Evolutionary conservation across 2,888 invertebrate species (phyloP).

Genomic region (Synanthedon tipuliformis): DNA sequence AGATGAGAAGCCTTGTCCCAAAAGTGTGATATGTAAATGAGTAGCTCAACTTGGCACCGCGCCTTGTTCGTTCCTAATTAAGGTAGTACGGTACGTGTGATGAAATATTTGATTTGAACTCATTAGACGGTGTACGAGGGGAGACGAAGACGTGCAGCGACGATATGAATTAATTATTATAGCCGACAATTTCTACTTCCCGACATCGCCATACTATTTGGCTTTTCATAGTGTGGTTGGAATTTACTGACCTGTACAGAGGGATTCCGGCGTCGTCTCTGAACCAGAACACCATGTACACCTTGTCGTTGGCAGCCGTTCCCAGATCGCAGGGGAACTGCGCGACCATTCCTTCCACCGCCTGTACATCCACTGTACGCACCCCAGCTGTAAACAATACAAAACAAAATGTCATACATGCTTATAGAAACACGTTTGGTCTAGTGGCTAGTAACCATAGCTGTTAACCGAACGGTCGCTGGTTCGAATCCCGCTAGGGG

Average conservation of each 20-base stretch:
- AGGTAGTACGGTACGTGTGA: no score
- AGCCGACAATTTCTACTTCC: not conserved
- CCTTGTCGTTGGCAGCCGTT: conserved; percentile 84
- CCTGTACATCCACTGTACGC: conserved; percentile 84
- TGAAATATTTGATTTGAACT: not conserved
- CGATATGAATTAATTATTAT: conserved; percentile 40
- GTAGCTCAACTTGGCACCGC: no score
- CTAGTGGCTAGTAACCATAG: no score
- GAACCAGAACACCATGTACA: conserved; percentile 94
- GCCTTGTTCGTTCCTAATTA: no score
- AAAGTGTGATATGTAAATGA: no score
- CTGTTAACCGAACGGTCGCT: no score
- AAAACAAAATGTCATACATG: conserved; percentile 3
- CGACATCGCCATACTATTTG: no score
- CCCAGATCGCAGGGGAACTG: conserved; percentile 89
- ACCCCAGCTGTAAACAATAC: conserved; percentile 57
- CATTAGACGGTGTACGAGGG: not conserved
- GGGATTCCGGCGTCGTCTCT: conserved; percentile 88
- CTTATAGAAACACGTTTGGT: no score
- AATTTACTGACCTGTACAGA: conserved; percentile 76
- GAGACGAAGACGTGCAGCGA: conserved; percentile 4
- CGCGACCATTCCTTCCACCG: conserved; percentile 88
- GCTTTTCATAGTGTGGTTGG: no score
- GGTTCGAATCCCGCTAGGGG: no score
- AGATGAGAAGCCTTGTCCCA: no score